A percentile compares a stretch with the other conserved stretches of the same genome.
Evolutionary conservation across 1,140 invertebrate genomes (phyloP).

Genomic region (Cotesia glomerata): DNA sequence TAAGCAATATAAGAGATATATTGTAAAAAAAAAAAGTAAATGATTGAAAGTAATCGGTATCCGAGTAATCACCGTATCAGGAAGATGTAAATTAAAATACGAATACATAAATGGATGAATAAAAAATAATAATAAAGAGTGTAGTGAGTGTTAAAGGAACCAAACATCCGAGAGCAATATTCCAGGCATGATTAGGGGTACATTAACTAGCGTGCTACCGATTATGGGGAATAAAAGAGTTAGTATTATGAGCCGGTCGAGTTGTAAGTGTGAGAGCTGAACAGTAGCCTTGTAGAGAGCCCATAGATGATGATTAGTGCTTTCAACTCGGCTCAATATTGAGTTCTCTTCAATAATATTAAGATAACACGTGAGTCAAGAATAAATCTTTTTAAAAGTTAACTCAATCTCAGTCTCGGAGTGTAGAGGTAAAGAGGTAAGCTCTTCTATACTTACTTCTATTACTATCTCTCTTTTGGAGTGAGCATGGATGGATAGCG

Average conservation of each 20-base stretch:
- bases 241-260: too few relatives aligned
- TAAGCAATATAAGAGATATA: too few relatives aligned
- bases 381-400: too few relatives aligned
- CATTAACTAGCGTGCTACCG: slow-evolving; percentile 37
- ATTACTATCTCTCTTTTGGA: too few relatives aligned
- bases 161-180: slow-evolving; percentile 39
- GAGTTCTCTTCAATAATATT: slow-evolving; percentile 13
- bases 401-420: slow-evolving; percentile 22
- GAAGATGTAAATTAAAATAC: too few relatives aligned
- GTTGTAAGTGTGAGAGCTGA: too few relatives aligned
- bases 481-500: slow-evolving; percentile 30
- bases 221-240: too few relatives aligned
- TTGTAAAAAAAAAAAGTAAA: too few relatives aligned
- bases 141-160: not conserved
- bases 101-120: not conserved
- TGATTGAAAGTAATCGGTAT: too few relatives aligned
- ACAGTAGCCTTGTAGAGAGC: slow-evolving; percentile 35
- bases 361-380: slow-evolving; percentile 43
- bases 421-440: too few relatives aligned
- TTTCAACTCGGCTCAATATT: slow-evolving; percentile 29
- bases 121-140: slow-evolving; percentile 36
- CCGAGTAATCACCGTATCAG: too few relatives aligned
- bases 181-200: slow-evolving; percentile 54
- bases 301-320: slow-evolving; percentile 56
- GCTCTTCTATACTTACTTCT: too few relatives aligned